Evolutionary conservation across 2,113 vertebrate species (phyloP).

Genomic region (Nothoprocta pentlandii): DNA sequence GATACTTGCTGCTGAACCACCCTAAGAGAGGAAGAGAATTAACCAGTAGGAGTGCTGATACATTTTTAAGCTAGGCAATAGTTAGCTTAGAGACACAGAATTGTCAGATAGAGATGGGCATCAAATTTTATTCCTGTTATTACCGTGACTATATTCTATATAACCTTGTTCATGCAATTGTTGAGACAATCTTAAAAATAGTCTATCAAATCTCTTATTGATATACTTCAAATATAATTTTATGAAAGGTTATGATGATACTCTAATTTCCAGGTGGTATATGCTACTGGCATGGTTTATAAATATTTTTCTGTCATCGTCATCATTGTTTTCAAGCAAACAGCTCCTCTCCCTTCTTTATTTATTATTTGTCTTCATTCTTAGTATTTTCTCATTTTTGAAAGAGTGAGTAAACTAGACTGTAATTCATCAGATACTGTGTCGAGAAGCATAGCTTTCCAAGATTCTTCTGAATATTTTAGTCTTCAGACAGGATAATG

Average conservation of each 20-base stretch:
- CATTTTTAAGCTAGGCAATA: not conserved
- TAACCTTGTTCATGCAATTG: not conserved
- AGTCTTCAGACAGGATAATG: not conserved
- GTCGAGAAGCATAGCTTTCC: not conserved
- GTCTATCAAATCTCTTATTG: not conserved
- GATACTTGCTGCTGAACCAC: not conserved
- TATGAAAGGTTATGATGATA: not conserved
- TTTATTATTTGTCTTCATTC: not conserved
- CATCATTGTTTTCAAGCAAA: not conserved
- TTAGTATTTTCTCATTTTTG: not conserved
- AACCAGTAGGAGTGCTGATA: not conserved
- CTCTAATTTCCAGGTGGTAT: not conserved
- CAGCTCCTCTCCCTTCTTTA: not conserved
- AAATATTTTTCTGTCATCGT: not conserved
- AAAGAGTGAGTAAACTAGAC: not conserved
- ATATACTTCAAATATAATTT: not conserved
- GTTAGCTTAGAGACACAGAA: not conserved
- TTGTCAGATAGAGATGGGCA: not conserved
- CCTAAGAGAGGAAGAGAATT: not conserved
- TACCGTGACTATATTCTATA: not conserved
- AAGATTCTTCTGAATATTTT: not conserved
- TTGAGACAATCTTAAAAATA: not conserved
- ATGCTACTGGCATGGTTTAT: not conserved
- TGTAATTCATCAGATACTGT: not conserved
- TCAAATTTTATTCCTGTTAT: not conserved